These are phyloP conservation scores for Cossypha caffra DNA, from an alignment of 2,797 vertebrate genomes.

Conservation along the genomic window DNA sequence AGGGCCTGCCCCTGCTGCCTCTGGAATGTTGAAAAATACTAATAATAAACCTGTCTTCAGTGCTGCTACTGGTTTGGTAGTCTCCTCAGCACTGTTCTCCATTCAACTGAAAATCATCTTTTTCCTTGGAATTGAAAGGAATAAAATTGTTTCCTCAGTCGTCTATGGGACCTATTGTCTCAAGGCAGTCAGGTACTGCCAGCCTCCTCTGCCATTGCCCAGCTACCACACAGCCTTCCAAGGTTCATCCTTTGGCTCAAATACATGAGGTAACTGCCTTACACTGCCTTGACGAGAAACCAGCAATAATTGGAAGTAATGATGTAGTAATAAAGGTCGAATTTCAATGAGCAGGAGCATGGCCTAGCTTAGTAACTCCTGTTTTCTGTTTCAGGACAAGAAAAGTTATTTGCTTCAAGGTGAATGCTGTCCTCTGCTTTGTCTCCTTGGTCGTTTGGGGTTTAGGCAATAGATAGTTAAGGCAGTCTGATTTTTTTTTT, in stretches of 20 bases:
- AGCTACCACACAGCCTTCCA: fast-evolving
- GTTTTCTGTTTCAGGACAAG: neutral
- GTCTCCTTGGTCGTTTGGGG: neutral
- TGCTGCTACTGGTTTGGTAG: neutral
- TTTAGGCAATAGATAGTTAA: neutral
- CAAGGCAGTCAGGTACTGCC: neutral
- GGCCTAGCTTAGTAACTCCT: neutral
- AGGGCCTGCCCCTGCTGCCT: neutral
- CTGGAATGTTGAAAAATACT: neutral
- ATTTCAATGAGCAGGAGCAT: neutral
- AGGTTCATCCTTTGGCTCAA: neutral
- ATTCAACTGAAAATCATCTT: neutral
- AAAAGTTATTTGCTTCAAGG: neutral
- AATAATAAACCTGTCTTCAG: neutral
- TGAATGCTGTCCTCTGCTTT: neutral
- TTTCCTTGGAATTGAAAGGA: neutral
- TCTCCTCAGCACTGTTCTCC: neutral
- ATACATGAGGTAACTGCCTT: too few relatives aligned
- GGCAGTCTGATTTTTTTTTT: neutral
- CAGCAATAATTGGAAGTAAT: neutral
- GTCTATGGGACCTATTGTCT: neutral
- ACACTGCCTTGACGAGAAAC: neutral
- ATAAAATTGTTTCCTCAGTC: neutral
- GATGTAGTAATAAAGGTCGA: neutral
- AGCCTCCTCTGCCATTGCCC: neutral